Percentiles rank a stretch among this genome's conserved stretches.
Evolutionary conservation across 2,797 vertebrate genomes (phyloP).

Genomic region (Scolopax rusticola): DNA sequence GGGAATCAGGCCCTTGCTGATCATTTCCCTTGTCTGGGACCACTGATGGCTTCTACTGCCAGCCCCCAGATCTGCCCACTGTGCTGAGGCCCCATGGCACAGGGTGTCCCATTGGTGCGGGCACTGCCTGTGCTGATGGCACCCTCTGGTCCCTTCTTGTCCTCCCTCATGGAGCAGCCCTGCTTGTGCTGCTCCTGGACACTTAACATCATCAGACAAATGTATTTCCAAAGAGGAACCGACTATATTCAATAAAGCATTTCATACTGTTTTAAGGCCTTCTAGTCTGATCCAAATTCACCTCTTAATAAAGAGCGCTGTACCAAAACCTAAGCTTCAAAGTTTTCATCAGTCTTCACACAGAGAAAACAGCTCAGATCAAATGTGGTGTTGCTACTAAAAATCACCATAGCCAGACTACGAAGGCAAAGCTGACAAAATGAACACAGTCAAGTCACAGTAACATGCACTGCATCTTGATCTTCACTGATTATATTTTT

Average conservation of each 20-base stretch:
- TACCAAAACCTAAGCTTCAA: not conserved
- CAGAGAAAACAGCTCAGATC: not conserved
- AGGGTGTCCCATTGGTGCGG: rapidly evolving
- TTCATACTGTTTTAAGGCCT: not conserved
- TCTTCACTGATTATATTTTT: not conserved
- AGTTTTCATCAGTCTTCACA: not conserved
- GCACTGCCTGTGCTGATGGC: not conserved
- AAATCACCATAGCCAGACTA: not conserved
- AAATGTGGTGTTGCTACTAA: not conserved
- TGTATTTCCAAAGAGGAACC: not conserved
- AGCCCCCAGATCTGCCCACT: no score
- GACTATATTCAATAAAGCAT: not conserved
- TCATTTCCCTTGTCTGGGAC: not conserved
- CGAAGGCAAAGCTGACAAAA: not conserved
- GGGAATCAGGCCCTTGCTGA: not conserved
- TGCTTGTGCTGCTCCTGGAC: not conserved
- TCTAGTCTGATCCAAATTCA: not conserved
- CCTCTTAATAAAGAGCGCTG: not conserved
- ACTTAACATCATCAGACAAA: not conserved
- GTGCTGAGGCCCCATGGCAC: not conserved
- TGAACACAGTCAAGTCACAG: not conserved
- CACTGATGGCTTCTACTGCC: not conserved
- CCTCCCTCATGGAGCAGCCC: rapidly evolving
- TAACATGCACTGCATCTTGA: not conserved
- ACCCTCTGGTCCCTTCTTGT: rapidly evolving